phyloP scores from a whole-genome alignment of 2,888 invertebrate species.

The Parnassius orleans region DNA sequence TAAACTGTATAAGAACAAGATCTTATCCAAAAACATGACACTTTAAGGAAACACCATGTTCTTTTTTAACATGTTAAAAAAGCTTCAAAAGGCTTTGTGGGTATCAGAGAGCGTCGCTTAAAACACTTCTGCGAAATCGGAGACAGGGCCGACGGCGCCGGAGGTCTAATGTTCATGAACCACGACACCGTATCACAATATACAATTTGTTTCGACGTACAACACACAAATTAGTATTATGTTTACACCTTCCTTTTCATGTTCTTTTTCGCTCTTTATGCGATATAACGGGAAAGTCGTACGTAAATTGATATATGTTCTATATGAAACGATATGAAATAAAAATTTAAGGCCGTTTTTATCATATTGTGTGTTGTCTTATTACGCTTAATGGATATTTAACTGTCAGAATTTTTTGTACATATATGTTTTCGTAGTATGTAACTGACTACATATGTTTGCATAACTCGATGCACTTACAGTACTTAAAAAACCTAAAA shows the following conservation, averaged over 20 bases:
- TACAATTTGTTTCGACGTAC: constrained; percentile 66
- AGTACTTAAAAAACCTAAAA: too few relatives aligned
- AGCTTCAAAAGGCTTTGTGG: constrained; percentile 42
- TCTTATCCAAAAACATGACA: constrained; percentile 31
- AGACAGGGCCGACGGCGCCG: constrained; percentile 44
- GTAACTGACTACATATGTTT: too few relatives aligned
- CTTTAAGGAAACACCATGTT: constrained; percentile 30
- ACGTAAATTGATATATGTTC: constrained; percentile 31
- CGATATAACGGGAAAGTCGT: constrained; percentile 53
- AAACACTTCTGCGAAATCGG: constrained; percentile 76
- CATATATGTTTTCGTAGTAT: too few relatives aligned
- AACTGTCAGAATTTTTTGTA: too few relatives aligned
- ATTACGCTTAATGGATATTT: too few relatives aligned
- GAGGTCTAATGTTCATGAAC: constrained; percentile 56
- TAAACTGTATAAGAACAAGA: constrained; percentile 17
- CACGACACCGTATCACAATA: constrained; percentile 73
- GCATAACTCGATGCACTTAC: too few relatives aligned
- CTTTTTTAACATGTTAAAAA: constrained; percentile 23
- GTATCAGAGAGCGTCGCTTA: constrained; percentile 64
- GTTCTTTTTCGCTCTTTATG: constrained; percentile 57
- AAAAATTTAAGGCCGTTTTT: too few relatives aligned
- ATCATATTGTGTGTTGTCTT: too few relatives aligned
- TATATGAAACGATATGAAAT: neutral
- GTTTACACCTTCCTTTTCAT: constrained; percentile 64
- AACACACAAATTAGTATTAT: constrained; percentile 74